phyloP scores from a whole-genome alignment of 1,140 invertebrate genomes.

The Elymnias hypermnestra region DNA sequence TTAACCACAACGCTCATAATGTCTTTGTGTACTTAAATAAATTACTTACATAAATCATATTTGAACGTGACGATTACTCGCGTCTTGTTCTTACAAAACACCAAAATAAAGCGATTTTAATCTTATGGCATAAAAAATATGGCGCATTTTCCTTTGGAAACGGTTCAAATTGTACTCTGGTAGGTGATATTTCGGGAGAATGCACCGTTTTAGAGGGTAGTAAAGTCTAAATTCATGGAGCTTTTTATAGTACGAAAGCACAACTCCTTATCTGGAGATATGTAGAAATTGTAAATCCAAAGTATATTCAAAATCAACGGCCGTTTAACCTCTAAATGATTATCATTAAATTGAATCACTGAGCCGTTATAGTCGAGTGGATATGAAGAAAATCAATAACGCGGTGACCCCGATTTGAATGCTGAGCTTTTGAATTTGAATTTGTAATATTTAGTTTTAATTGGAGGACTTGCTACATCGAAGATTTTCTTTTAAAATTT shows the following conservation, averaged over 20 bases:
- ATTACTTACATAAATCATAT: slow-evolving; percentile 73
- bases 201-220: background rate
- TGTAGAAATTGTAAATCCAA: slow-evolving; percentile 3
- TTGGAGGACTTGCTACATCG: slow-evolving; percentile 11
- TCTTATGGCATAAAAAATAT: slow-evolving; percentile 10
- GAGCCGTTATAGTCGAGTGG: slow-evolving; percentile 11
- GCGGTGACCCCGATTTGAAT: slow-evolving; percentile 18
- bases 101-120: slow-evolving; percentile 19
- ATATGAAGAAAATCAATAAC: slow-evolving; percentile 21
- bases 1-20: slow-evolving; percentile 52
- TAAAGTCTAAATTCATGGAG: background rate
- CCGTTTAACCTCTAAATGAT: slow-evolving; percentile 16
- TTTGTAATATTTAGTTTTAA: slow-evolving; percentile 20
- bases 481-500: background rate
- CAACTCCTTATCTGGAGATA: too few relatives aligned
- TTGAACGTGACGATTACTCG: slow-evolving; percentile 56
- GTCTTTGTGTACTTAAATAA: slow-evolving; percentile 68
- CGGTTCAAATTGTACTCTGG: background rate
- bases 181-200: background rate
- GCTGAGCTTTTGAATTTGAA: slow-evolving; percentile 15
- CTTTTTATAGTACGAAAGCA: too few relatives aligned
- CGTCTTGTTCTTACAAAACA: slow-evolving; percentile 23
- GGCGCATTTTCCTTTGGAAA: slow-evolving; percentile 2
- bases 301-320: slow-evolving; percentile 9
- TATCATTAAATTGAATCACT: slow-evolving; percentile 17